phyloP scores from a whole-genome alignment of 1,140 invertebrate genomes.

The Tyrophagus putrescentiae region DNA sequence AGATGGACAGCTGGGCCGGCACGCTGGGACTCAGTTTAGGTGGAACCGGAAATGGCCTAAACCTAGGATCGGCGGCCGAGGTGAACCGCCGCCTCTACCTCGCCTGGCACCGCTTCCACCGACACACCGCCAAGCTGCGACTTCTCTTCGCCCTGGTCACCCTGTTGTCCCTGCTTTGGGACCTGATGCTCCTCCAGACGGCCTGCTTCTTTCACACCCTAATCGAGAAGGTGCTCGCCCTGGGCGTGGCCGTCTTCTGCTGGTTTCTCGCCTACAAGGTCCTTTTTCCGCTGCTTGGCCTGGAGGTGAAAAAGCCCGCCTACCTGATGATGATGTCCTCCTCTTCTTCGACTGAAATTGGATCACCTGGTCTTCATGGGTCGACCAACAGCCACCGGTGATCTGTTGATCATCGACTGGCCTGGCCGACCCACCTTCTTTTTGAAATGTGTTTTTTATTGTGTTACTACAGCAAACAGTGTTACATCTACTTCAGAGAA shows the following conservation, averaged over 20 bases:
- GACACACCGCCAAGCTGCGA: neutral
- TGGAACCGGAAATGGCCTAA: neutral
- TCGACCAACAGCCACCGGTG: too few species aligned
- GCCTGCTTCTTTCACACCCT: constrained; percentile 22
- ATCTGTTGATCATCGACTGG: too few species aligned
- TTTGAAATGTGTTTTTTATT: too few species aligned
- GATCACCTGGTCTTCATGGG: too few species aligned
- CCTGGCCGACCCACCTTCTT: too few species aligned
- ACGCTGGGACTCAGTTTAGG: neutral
- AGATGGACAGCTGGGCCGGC: constrained; percentile 4
- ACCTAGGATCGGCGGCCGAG: neutral
- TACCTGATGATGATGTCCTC: too few species aligned
- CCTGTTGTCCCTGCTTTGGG: constrained; percentile 20
- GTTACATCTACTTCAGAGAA: too few species aligned
- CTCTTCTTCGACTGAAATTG: too few species aligned
- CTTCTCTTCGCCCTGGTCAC: constrained; percentile 2
- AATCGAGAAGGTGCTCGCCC: constrained; percentile 23
- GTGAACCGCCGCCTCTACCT: neutral
- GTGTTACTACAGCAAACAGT: too few species aligned
- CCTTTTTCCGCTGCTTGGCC: neutral
- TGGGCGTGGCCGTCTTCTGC: constrained; percentile 15
- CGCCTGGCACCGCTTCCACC: neutral
- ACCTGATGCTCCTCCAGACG: constrained; percentile 25
- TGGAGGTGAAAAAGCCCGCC: too few species aligned
- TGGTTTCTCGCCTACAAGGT: neutral